Evolutionary conservation across 2,113 vertebrate species (phyloP), one percentile per base, ranked within the genome.

Genomic region (Myanophis thanlyinensis): DNA sequence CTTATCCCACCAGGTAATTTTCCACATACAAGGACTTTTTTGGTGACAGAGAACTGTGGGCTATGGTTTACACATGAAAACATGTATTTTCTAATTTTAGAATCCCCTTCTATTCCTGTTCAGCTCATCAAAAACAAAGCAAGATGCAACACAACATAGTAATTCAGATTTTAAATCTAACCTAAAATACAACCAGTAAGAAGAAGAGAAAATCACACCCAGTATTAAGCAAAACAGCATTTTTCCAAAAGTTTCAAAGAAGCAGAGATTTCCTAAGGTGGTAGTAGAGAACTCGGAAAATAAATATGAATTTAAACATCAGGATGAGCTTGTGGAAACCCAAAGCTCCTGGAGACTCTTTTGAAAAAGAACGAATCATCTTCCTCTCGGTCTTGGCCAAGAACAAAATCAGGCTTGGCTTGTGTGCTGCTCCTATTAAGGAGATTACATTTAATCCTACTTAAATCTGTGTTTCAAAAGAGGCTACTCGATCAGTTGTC

Each of bases 391-490:
- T 53, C 52, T 90, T 27, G 27, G 49, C 49, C 47, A 85, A 25
- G 53, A 40, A 88, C 40, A 35, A 20, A 49, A 13, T 13, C 44
- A 48, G 62, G 44, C 30, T 89, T 51, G 46, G 73, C 46, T 48
- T 85, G 46, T 40, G 48, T 92, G 88, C 59, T 59, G 9, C 59
- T 40, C 86, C 52, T 51, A 10, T 27, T 89, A 95, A 94, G 25
- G 90, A 8, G 89, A 95, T 96, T 94, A 95, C 30, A 35, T 95
- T 92, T 89, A 95, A 89, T 49, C 49, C 88, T 91, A 44, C 53
- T 85, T 84, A 95, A 95, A 67, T 95, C 92, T 80, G 56, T 93
- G 89, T 18, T 91, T 85, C 86, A 84, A 49, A 91, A 89, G 86
- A 35, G 89, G 86, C 86, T 88, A n/a, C 67, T 51, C 22, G 54